A percentile compares a stretch with the other conserved stretches of the same genome.
These are phyloP conservation scores for Branchinecta lynchi DNA, from an alignment of 1,140 invertebrate genomes.

Conservation along the genomic window DNA sequence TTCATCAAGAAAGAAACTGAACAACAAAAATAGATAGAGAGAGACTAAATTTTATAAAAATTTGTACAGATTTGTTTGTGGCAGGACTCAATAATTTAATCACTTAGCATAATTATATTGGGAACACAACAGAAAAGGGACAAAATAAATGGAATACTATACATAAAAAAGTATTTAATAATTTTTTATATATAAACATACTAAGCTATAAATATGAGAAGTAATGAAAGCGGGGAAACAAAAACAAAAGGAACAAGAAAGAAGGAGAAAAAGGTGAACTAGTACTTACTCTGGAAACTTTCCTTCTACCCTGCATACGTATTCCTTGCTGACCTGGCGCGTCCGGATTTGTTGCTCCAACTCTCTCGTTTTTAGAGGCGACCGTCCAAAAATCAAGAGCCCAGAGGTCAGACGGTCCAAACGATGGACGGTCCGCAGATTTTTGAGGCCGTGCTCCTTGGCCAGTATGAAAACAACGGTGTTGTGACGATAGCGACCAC, in stretches of 20 bases:
- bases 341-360: slow-evolving; percentile 88
- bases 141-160: no score
- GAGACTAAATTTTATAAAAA: no score
- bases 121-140: no score
- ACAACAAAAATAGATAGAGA: no score
- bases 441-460: slow-evolving; percentile 86
- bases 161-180: no score
- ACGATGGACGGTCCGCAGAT: slow-evolving; percentile 78
- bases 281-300: slow-evolving; percentile 80
- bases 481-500: slow-evolving; percentile 89
- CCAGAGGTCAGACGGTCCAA: slow-evolving; percentile 87
- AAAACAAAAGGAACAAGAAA: slow-evolving; percentile 9
- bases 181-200: no score
- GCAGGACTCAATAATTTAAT: no score
- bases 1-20: background rate
- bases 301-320: slow-evolving; percentile 90
- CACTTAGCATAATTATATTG: no score
- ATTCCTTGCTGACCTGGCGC: slow-evolving; percentile 83
- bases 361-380: slow-evolving; percentile 73
- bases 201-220: slow-evolving; percentile 10
- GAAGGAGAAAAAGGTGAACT: background rate
- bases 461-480: slow-evolving; percentile 89
- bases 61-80: no score
- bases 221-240: background rate
- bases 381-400: slow-evolving; percentile 79